A percentile compares a stretch with the other conserved stretches of the same genome.
phyloP scores from a whole-genome alignment of 92 coral and sea anemone species.

The Parazoanthus swiftii region DNA sequence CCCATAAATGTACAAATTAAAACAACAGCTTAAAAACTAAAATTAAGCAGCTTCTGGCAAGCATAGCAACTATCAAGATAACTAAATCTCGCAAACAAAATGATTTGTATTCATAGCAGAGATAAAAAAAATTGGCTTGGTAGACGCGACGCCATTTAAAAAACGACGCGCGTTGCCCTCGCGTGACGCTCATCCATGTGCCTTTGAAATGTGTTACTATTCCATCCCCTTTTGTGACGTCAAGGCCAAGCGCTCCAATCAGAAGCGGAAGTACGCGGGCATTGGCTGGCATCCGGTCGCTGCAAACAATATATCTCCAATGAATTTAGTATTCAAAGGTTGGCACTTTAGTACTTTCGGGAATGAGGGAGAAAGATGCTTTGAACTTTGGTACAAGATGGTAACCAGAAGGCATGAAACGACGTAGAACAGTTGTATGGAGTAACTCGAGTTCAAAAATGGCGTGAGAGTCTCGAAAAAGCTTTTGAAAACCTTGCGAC shows the following conservation, averaged over 20 bases:
- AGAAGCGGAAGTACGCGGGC: conserved; percentile 86
- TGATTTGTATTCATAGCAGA: conserved; percentile 28
- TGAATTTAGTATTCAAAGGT: conserved; percentile 44
- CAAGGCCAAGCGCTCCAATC: conserved; percentile 69
- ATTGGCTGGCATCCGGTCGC: conserved; percentile 83
- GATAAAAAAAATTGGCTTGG: conserved; percentile 39
- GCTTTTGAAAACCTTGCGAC: conserved; percentile 40
- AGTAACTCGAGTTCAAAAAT: conserved; percentile 15
- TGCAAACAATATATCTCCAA: conserved; percentile 47
- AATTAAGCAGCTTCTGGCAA: conserved; percentile 17
- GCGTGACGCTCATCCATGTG: conserved; percentile 49
- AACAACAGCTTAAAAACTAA: background rate
- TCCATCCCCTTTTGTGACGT: conserved; percentile 73
- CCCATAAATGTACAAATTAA: background rate
- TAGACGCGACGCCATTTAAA: conserved; percentile 45
- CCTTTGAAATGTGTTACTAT: conserved; percentile 68
- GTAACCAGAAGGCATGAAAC: background rate
- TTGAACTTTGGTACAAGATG: conserved; percentile 8
- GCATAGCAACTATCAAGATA: conserved; percentile 32
- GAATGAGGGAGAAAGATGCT: conserved; percentile 35
- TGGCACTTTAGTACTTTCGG: conserved; percentile 48
- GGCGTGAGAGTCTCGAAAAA: conserved; percentile 46
- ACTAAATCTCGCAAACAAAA: conserved; percentile 2
- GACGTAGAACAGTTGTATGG: conserved; percentile 3
- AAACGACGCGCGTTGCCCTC: conserved; percentile 47